phyloP scores from a whole-genome alignment of 2,888 invertebrate genomes.

The Chirona hameri region DNA sequence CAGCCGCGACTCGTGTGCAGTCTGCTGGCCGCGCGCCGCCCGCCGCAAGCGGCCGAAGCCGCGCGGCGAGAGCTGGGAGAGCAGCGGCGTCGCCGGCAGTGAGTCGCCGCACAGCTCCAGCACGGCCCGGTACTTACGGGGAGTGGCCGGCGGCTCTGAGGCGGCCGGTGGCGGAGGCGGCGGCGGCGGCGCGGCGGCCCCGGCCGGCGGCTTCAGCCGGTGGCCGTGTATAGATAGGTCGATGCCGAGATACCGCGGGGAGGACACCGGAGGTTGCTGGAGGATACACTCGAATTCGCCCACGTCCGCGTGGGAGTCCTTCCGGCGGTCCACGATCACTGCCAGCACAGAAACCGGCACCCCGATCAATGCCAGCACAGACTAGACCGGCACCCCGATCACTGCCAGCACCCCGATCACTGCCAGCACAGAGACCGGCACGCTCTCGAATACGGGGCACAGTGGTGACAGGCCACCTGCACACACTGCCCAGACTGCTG shows the following conservation, averaged over 20 bases:
- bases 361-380: too few species aligned
- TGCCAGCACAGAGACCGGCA: conserved; percentile 29
- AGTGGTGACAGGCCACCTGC: too few species aligned
- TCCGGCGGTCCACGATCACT: conserved; percentile 40
- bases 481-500: too few species aligned
- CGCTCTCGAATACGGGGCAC: too few species aligned
- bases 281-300: conserved; percentile 40
- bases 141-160: not conserved
- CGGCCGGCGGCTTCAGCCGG: not conserved
- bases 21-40: not conserved
- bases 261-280: conserved; percentile 36
- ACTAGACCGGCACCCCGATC: too few species aligned
- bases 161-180: not conserved
- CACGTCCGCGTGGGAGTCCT: conserved; percentile 38
- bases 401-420: conserved; percentile 35
- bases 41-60: conserved; percentile 14
- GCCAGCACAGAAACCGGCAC: conserved; percentile 1
- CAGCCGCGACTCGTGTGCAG: not conserved
- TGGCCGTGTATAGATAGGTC: conserved; percentile 36
- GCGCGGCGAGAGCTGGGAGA: conserved; percentile 22
- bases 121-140: conserved; percentile 8
- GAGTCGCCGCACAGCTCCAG: not conserved
- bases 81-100: conserved; percentile 1
- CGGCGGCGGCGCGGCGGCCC: not conserved
- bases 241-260: conserved; percentile 39